Conservation (phyloP, 23 tunicate genomes). For the Halocynthia aurantium region DNA sequence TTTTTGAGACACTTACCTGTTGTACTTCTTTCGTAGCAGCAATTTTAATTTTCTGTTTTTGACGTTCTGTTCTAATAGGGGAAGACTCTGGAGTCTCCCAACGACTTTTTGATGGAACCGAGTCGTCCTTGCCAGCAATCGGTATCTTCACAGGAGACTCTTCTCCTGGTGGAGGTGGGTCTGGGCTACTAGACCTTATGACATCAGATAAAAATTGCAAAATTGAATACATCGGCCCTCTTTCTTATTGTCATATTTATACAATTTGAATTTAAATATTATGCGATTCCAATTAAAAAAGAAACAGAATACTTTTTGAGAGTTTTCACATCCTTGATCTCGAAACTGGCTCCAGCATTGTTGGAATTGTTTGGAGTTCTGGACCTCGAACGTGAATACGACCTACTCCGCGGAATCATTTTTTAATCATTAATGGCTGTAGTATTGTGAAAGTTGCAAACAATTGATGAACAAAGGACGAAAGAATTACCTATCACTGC, state of each 20-base stretch:
- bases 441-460: not conserved
- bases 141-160: not conserved
- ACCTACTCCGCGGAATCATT: not conserved
- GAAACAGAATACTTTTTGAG: not conserved
- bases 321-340: not conserved
- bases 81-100: conserved; percentile 28
- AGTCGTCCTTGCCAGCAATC: not conserved
- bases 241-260: not conserved
- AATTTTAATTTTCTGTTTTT: not conserved
- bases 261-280: not conserved
- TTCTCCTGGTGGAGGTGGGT: not conserved
- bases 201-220: not conserved
- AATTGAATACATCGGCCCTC: not conserved
- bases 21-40: conserved; percentile 3
- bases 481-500: not conserved
- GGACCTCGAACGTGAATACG: conserved; percentile 35
- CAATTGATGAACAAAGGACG: not conserved
- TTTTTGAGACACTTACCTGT: not conserved
- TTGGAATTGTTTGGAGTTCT: no score
- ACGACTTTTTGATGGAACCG: conserved; percentile 9
- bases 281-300: not conserved
- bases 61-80: not conserved
- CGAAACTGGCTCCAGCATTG: no score
- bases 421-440: no score
- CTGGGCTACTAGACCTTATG: not conserved